A percentile compares a stretch with the other conserved stretches of the same genome.
These are phyloP conservation scores for Drosophila murphyi DNA, from an alignment of 1,140 invertebrate species.

Conservation along the genomic window DNA sequence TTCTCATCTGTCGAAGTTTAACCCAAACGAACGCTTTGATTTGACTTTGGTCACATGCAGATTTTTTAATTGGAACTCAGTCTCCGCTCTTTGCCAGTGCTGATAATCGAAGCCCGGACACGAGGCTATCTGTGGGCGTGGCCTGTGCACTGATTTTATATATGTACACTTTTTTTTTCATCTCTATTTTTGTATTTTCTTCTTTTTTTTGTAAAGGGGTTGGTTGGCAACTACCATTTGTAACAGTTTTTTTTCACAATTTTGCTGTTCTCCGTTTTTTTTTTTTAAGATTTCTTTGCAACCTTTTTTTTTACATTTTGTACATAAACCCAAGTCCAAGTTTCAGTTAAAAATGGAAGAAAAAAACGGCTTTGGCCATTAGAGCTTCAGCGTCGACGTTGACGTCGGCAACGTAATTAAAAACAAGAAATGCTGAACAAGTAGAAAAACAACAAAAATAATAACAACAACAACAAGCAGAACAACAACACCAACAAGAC, in stretches of 20 bases:
- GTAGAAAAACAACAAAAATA: slow-evolving; percentile 25
- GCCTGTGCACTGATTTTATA: slow-evolving; percentile 34
- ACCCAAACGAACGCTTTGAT: slow-evolving; percentile 26
- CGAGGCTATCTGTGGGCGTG: slow-evolving; percentile 27
- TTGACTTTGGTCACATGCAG: slow-evolving; percentile 54
- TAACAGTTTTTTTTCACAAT: slow-evolving; percentile 41
- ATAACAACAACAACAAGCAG: slow-evolving; percentile 3
- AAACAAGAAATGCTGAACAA: slow-evolving; percentile 69
- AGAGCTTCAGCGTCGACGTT: slow-evolving; percentile 53
- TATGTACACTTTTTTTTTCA: background rate
- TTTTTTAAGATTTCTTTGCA: slow-evolving; percentile 62
- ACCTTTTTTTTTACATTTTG: slow-evolving; percentile 56
- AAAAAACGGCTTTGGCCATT: slow-evolving; percentile 54
- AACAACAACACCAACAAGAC: slow-evolving; percentile 20
- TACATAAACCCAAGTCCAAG: slow-evolving; percentile 57
- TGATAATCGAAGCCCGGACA: slow-evolving; percentile 45
- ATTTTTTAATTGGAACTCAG: slow-evolving; percentile 55
- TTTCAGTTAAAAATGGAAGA: slow-evolving; percentile 26
- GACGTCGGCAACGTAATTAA: slow-evolving; percentile 73
- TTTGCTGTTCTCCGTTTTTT: slow-evolving; percentile 8
- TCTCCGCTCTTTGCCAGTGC: slow-evolving; percentile 13
- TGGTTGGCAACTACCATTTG: slow-evolving; percentile 51
- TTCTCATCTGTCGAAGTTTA: slow-evolving; percentile 4
- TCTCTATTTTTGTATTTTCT: slow-evolving; percentile 9
- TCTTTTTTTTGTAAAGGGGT: slow-evolving; percentile 33